Base-by-base conservation (phyloP, 1,140 invertebrate species). In the Sweltsa coloradensis region DNA sequence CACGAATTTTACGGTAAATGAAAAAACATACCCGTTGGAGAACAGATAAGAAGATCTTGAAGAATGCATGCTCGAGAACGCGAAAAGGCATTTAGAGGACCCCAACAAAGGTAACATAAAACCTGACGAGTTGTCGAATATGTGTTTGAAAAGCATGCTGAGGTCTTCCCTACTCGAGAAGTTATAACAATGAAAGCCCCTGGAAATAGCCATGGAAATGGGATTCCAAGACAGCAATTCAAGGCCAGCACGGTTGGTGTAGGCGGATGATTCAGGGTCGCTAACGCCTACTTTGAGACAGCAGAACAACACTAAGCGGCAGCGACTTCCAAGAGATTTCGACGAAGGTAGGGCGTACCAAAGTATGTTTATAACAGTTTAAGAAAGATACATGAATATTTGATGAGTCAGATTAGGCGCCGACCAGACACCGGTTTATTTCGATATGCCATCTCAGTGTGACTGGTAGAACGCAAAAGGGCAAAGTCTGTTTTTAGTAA, bases 181-280 rank as follows among this genome's bases (percentile, higher is more conserved):
- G 22, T 42, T 3, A 19, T 42, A 24, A 3, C 9, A 42, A 9
- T 42, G 5, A 42, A 42, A 42, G 41, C 41, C 16, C 41, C 19
- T 22, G 41, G 25, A 6, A 7, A 22, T 19, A 24, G 19, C 23
- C 16, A n/a, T 3, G 41, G 25, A n/a, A 9, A 21, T 18, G 23
- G 23, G 14, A 42, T 42, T 42, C 16, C 16, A 3, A 11, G 16
- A 7, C 14, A 18, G 5, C 19, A 6, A 7, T 40, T 49, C 18
- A 49, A 49, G 27, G 39, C 47, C 6, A 49, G 41, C 31, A 31
- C 9, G 48, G 48, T 34, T 50, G 48, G 48, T 27, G 23, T 34
- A 22, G 19, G 5, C 25, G 48, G 11, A 27, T 50, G 22, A 27
- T 50, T 11, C 4, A 34, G n/a, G n/a, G n/a, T 19, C 24, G 36